These are phyloP conservation scores for Xyrichtys novacula DNA, from an alignment of 2,797 vertebrate genomes.

Conservation along the genomic window DNA sequence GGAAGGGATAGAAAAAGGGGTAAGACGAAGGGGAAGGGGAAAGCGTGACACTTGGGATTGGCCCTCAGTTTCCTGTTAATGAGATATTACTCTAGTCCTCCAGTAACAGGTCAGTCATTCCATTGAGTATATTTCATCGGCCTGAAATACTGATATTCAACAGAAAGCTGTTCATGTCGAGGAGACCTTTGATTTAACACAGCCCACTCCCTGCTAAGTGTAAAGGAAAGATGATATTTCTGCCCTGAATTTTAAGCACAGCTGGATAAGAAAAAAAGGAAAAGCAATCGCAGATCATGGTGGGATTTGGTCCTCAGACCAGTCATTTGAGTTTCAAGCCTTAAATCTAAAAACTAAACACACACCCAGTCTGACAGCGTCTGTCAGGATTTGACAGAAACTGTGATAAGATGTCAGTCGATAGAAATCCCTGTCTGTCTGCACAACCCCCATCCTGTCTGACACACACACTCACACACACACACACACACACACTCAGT, in stretches of 20 bases:
- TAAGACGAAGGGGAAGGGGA: no score
- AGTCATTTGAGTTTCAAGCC: conserved; percentile 6
- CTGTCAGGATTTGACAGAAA: conserved; percentile 63
- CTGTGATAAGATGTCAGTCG: conserved; percentile 61
- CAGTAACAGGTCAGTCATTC: no score
- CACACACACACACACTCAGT: not conserved
- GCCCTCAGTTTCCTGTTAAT: no score
- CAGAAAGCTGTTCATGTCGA: not conserved
- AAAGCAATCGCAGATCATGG: not conserved
- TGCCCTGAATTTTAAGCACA: not conserved
- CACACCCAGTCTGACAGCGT: conserved; percentile 32
- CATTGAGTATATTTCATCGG: no score
- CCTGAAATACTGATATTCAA: no score
- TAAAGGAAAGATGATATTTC: not conserved
- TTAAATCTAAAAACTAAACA: conserved; percentile 17
- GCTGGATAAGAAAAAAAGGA: not conserved
- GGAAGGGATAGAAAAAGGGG: no score
- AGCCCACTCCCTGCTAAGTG: no score
- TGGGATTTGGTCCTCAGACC: not conserved
- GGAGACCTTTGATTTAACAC: no score
- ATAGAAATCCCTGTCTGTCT: conserved; percentile 50
- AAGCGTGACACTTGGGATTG: no score
- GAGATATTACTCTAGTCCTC: no score
- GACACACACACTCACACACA: conserved; percentile 14
- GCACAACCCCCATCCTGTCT: conserved; percentile 41